phyloP scores from a whole-genome alignment of 2,113 vertebrate genomes.

The Anseranas semipalmata region DNA sequence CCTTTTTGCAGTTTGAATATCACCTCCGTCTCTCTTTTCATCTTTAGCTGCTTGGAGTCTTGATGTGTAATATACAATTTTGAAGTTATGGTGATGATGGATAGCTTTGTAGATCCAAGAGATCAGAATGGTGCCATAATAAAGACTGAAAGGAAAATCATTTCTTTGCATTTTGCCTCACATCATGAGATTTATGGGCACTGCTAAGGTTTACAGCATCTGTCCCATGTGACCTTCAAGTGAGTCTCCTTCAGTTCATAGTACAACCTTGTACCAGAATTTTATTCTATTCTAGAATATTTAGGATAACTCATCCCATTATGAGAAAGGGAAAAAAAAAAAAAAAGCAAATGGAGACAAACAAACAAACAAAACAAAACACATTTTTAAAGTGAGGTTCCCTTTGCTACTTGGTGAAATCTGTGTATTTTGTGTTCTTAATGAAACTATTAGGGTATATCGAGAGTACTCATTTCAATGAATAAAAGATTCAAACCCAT shows the following conservation, averaged over 20 bases:
- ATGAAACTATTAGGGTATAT: not conserved
- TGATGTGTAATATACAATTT: not conserved
- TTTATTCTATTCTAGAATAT: not conserved
- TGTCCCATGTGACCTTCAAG: not conserved
- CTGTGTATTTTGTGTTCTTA: not conserved
- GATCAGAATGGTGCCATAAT: conserved; percentile 20
- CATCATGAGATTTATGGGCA: conserved; percentile 15
- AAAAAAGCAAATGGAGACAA: too few relatives aligned
- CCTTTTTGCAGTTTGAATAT: not conserved
- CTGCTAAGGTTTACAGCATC: not conserved
- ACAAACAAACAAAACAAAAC: not conserved
- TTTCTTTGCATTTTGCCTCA: not conserved
- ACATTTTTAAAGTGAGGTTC: not conserved
- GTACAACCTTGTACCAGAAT: not conserved
- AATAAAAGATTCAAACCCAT: not conserved
- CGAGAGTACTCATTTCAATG: not conserved
- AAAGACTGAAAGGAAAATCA: conserved; percentile 9
- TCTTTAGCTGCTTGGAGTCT: not conserved
- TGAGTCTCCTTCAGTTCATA: not conserved
- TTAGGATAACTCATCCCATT: not conserved
- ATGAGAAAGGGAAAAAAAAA: too few relatives aligned
- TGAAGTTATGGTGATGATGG: conserved; percentile 8
- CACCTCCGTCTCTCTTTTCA: not conserved
- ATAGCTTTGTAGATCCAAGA: not conserved
- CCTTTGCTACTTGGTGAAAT: not conserved